Percentiles rank a stretch among this genome's conserved stretches.
These are phyloP conservation scores for Oryzias javanicus DNA, from an alignment of 2,113 vertebrate species.

Conservation along the genomic window DNA sequence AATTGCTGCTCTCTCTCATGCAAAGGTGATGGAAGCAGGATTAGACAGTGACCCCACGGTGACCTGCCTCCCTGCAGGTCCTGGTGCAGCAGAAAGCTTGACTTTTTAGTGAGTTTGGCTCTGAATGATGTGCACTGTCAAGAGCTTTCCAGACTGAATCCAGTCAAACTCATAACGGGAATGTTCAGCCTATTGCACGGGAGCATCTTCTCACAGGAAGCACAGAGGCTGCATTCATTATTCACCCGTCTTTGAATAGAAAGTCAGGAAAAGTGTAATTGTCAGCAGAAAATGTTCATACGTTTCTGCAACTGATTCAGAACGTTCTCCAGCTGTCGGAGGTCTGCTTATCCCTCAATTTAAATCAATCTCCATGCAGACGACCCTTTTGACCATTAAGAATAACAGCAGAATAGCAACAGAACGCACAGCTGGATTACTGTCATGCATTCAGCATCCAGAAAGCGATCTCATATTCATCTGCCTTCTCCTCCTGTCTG, in stretches of 20 bases:
- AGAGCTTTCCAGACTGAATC: conserved; percentile 4
- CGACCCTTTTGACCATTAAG: background rate
- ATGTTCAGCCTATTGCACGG: conserved; percentile 4
- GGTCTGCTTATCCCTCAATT: background rate
- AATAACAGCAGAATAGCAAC: background rate
- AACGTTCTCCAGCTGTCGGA: background rate
- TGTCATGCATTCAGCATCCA: background rate
- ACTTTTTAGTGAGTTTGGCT: conserved; percentile 23
- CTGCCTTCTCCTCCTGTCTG: background rate
- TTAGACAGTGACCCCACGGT: conserved; percentile 11
- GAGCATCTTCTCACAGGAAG: no score
- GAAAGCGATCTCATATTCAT: background rate
- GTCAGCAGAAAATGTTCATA: background rate
- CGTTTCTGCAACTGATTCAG: background rate
- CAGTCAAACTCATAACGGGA: background rate
- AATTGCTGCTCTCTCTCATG: conserved; percentile 21
- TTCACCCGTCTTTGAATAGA: background rate
- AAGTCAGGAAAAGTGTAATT: background rate
- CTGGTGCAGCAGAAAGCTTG: background rate
- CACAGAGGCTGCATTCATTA: background rate
- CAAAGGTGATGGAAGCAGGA: conserved; percentile 3
- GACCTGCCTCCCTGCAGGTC: conserved; percentile 27
- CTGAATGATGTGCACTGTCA: conserved; percentile 15
- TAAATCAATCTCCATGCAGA: background rate
- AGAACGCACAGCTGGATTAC: background rate